Base-by-base conservation (phyloP, 2,888 invertebrate genomes). In the Tinea semifulvella region DNA sequence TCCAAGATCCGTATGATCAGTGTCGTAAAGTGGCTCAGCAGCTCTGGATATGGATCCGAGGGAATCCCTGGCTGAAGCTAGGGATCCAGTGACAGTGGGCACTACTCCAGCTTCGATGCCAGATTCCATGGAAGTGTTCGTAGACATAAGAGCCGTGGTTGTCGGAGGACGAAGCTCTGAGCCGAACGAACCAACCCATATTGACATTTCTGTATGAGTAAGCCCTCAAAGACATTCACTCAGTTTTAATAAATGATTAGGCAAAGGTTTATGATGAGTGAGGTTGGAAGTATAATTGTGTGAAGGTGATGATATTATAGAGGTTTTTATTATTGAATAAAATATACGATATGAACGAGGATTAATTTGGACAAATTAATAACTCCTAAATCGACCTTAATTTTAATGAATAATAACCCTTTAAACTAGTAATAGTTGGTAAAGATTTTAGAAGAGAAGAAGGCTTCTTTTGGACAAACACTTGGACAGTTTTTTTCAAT, bases 1-100 rank as follows among this genome's bases (percentile, higher is more conserved):
- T 49, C 87, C 90, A 44, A 91, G 83, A 65, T 91, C 91, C 14
- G 91, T 91, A 58, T 91, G 90, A 64, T 91, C 91, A 43, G 91
- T 91, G 60, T 91, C 88, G 63, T 91, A 90, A 42, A 84, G 68
- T 26, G 86, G 86, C 57, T 88, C 88, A 2, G 75, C 80, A 3
- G 84, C 84, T 45, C 85, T 75, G 36, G 85, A 85, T 48, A 85
- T 61, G 8, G 85, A 85, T 39, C 84, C 85, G 55, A 86, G 68
- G 1, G 86, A 86, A 53, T 80, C 71, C 54, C 83, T 56, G 47
- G 83, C 71, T 44, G 84, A 79, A 52, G 84, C 64, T 53, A 89
- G 75, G 1, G 88, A 88, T 39, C 89, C 89, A 25, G 88, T 89
- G 57, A 89, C 88, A 6, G 89, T 89, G n/a, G 89, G 88, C 52